A percentile compares a stretch with the other conserved stretches of the same genome.
Conservation (phyloP, 2,797 vertebrate genomes). For the Hyperoplus immaculatus region DNA sequence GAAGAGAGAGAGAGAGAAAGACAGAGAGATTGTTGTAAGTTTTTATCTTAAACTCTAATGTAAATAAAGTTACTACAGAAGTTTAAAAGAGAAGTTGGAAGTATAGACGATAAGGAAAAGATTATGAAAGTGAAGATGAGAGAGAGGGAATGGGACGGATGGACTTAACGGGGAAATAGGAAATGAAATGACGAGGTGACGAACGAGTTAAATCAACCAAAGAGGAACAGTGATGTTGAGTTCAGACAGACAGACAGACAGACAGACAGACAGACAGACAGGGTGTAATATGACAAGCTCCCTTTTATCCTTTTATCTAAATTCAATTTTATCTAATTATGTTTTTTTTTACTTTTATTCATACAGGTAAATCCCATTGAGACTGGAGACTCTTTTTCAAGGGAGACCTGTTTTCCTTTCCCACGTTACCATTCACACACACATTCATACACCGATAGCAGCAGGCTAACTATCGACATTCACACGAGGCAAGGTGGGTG, state of each 20-base stretch:
- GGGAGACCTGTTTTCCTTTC: too few relatives aligned
- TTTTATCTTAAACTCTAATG: conserved; percentile 42
- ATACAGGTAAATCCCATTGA: too few relatives aligned
- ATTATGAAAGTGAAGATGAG: not conserved
- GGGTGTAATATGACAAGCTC: too few relatives aligned
- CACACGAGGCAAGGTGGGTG: too few relatives aligned
- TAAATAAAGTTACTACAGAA: conserved; percentile 4
- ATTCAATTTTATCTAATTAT: too few relatives aligned
- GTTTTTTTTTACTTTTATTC: too few relatives aligned
- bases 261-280: not conserved
- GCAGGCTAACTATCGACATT: too few relatives aligned
- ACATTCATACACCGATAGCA: too few relatives aligned
- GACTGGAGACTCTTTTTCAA: too few relatives aligned
- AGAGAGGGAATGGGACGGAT: too few relatives aligned
- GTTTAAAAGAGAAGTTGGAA: rapidly evolving
- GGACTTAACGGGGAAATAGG: not conserved
- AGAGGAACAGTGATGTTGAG: not conserved
- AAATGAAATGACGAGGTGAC: not conserved
- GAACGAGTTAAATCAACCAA: not conserved
- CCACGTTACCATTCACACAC: too few relatives aligned
- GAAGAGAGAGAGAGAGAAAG: conserved; percentile 40
- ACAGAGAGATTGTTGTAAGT: conserved; percentile 21
- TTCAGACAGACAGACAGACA: not conserved
- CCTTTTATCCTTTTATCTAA: too few relatives aligned
- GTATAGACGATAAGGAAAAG: not conserved